Base-by-base conservation (phyloP, 2,113 vertebrate species). In the Sardina pilchardus region DNA sequence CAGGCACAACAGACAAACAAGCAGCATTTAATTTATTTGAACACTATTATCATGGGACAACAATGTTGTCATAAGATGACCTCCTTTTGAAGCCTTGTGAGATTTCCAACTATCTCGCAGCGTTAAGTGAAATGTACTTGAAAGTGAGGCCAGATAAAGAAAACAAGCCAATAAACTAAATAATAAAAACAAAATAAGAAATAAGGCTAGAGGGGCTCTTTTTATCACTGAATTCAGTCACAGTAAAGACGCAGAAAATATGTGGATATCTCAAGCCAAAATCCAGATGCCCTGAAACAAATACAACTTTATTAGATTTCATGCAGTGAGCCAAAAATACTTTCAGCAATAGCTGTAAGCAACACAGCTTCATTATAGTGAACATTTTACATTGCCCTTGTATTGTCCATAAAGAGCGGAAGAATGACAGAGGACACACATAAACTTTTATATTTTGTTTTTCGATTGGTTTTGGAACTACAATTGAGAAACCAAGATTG, bases 211-310 rank as follows among this genome's bases (percentile, higher is more conserved):
- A n/a, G 85, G 34, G 82, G 30, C 24, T 56, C 17, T 44, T 86
- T 83, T 81, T 83, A 83, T 86, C 82, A 80, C 19, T 83, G 39
- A 39, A 45, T 59, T 67, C 85, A 83, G 30, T 83, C 63, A 86
- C 59, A 63, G 26, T 83, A 75, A 86, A 48, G 56, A 82, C 42
- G 43, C 36, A 42, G 53, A n/a, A 48, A 84, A 59, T 78, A 78
- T 78, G 71, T 78, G 26, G 36, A 26, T 83, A 83, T 45, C 56
- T 34, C 83, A 86, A 53, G 83, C 48, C 67, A 78, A 83, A 16
- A 36, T 83, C 59, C 34, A 16, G 45, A 81, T 42, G 82, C 67
- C 82, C 26, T 86, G 59, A 83, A 81, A 86, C 81, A 34, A 21
- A 30, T 39, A 4, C 21, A 16, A 39, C 71, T 45, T 83, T 78